Evolutionary conservation across 2,113 vertebrate genomes (phyloP), one percentile per base, ranked within the genome.

Genomic region (Cyanistes caeruleus): DNA sequence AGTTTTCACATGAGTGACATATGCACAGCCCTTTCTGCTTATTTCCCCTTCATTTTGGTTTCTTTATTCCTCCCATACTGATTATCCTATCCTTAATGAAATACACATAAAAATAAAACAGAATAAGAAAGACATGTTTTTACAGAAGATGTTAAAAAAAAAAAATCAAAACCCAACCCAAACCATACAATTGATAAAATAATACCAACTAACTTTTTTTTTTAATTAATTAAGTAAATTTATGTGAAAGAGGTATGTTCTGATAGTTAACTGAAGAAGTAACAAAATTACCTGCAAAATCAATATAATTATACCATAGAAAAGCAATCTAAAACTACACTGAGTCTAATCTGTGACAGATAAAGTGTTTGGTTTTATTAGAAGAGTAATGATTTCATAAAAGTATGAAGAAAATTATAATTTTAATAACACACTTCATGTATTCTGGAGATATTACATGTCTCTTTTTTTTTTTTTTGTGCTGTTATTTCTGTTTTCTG

Each of bases 161-260:
- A 39, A 52, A 19, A 37, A 11, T 2, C 2, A 27, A 39, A 7
- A 10, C 15, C 3, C 2, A 10, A 15, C 2, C 1, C 28, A 55
- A 44, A 21, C 13, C 2, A 9, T n/a, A 30, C 19, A 33, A 49
- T 35, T 58, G 10, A 75, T 28, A 53, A 59, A 56, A 59, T 55
- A 31, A 3, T 21, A 7, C 6, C 12, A 79, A 76, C 3, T 37
- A 43, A 65, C 53, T 0, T n/a, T 62, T 77, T 62, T 77, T 28
- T 33, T 9, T 11, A 69, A 31, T 22, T 23, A 55, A 37, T 25
- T 79, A 68, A 62, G 2, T 49, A 75, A 31, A 86, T 68, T 43
- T 63, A 46, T 62, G 70, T 86, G 8, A 64, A 11, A 59, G 11
- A 23, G 24, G 6, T 53, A 19, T 10, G 60, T 89, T 74, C 49